These are phyloP conservation scores for Sarcophaga caerulescens DNA, from an alignment of 2,888 invertebrate species.

Conservation along the genomic window DNA sequence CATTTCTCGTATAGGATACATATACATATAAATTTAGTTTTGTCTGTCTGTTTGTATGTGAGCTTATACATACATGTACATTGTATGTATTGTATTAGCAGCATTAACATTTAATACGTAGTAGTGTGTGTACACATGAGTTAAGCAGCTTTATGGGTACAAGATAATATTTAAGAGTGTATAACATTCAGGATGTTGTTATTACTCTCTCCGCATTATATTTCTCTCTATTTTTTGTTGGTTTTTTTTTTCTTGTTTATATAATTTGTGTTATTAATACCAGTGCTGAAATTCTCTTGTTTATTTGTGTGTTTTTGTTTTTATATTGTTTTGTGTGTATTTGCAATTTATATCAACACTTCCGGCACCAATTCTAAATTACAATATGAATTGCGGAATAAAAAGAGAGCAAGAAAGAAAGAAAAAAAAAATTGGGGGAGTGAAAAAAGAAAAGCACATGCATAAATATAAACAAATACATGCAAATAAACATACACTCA, in stretches of 20 bases:
- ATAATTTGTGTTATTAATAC: background rate
- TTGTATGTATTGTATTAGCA: too few relatives aligned
- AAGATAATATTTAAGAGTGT: background rate
- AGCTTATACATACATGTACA: background rate
- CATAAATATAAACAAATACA: background rate
- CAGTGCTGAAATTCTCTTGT: slow-evolving; percentile 28
- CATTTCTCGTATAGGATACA: background rate
- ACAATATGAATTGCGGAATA: background rate
- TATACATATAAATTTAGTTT: background rate
- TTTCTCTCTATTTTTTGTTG: background rate
- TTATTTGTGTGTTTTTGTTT: background rate
- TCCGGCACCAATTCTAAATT: slow-evolving; percentile 37
- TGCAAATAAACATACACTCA: background rate
- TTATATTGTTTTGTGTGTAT: slow-evolving; percentile 49
- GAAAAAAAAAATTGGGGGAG: background rate
- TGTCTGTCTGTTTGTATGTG: background rate
- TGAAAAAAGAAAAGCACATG: background rate
- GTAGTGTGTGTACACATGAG: background rate
- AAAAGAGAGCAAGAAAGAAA: background rate
- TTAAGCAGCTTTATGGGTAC: background rate
- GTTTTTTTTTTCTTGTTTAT: background rate
- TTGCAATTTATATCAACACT: slow-evolving; percentile 63
- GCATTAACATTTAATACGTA: background rate
- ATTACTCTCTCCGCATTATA: background rate
- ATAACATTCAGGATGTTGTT: background rate